phyloP scores from a whole-genome alignment of 92 coral and sea anemone genomes.

The Bergia sp. region DNA sequence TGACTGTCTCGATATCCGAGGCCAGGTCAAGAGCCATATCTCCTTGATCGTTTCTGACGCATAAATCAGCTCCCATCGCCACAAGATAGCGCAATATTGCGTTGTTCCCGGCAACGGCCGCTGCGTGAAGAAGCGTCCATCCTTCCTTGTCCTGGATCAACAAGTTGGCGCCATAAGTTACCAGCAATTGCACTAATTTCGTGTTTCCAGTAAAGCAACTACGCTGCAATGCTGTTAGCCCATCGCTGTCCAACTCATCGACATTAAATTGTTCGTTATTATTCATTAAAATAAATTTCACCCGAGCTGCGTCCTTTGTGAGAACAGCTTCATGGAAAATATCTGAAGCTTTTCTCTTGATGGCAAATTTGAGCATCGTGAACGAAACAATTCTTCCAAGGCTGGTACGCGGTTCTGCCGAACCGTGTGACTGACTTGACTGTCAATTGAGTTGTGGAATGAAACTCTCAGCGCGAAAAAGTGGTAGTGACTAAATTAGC shows the following conservation, averaged over 20 bases:
- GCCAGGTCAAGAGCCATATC: constrained; percentile 92
- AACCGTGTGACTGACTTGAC: not conserved
- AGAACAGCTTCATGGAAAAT: constrained; percentile 93
- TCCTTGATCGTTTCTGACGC: constrained; percentile 80
- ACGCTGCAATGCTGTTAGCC: constrained; percentile 94
- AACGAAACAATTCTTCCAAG: not conserved
- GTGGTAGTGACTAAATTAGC: constrained; percentile 15
- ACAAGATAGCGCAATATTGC: constrained; percentile 86
- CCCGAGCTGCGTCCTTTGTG: constrained; percentile 75
- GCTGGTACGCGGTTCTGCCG: not conserved
- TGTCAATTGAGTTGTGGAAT: not conserved
- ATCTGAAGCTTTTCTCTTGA: constrained; percentile 85
- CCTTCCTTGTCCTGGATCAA: constrained; percentile 96
- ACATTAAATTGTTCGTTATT: constrained; percentile 82
- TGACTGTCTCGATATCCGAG: constrained; percentile 72
- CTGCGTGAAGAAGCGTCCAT: constrained; percentile 96
- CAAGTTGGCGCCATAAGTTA: constrained; percentile 86
- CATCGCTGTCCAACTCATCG: constrained; percentile 93
- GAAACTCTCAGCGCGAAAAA: constrained; percentile 15
- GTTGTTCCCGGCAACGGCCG: constrained; percentile 91
- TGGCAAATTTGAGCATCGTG: constrained; percentile 91
- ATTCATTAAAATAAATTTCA: constrained; percentile 74
- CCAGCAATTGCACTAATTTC: constrained; percentile 83
- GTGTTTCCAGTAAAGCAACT: constrained; percentile 87
- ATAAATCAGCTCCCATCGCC: constrained; percentile 81